Percentiles rank a stretch among this genome's conserved stretches.
Evolutionary conservation across 1,140 invertebrate genomes (phyloP).

Genomic region (Triops cancriformis): DNA sequence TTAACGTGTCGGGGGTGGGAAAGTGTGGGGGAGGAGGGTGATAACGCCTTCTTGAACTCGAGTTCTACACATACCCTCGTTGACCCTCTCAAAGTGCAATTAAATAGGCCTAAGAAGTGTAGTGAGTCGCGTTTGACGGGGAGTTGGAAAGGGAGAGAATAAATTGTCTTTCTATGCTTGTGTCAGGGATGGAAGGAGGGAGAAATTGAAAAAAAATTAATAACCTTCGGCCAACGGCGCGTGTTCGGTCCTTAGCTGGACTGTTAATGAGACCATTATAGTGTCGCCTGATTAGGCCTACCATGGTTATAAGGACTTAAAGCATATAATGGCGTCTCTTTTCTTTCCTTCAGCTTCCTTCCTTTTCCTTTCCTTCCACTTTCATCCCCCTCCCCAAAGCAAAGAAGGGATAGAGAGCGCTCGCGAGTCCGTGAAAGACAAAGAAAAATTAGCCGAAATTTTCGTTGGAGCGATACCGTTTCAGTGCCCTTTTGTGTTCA

Average conservation of each 20-base stretch:
- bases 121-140: too few species aligned
- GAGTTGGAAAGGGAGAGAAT: too few species aligned
- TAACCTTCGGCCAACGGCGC: constrained; percentile 10
- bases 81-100: neutral
- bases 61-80: constrained; percentile 15
- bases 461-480: too few species aligned
- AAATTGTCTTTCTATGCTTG: neutral
- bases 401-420: too few species aligned
- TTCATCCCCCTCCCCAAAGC: too few species aligned
- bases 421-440: too few species aligned
- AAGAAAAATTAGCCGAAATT: too few species aligned
- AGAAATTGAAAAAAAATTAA: neutral
- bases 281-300: constrained; percentile 12
- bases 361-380: too few species aligned
- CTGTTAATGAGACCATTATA: constrained; percentile 6
- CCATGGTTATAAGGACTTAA: neutral
- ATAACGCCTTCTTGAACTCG: constrained; percentile 15
- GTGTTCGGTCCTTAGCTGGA: constrained; percentile 8
- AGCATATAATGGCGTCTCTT: neutral
- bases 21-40: neutral
- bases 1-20: neutral
- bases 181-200: neutral
- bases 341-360: neutral
- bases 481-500: too few species aligned
- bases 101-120: too few species aligned